Base-by-base conservation (phyloP, 2,888 invertebrate species). In the Drosophila koepferae region DNA sequence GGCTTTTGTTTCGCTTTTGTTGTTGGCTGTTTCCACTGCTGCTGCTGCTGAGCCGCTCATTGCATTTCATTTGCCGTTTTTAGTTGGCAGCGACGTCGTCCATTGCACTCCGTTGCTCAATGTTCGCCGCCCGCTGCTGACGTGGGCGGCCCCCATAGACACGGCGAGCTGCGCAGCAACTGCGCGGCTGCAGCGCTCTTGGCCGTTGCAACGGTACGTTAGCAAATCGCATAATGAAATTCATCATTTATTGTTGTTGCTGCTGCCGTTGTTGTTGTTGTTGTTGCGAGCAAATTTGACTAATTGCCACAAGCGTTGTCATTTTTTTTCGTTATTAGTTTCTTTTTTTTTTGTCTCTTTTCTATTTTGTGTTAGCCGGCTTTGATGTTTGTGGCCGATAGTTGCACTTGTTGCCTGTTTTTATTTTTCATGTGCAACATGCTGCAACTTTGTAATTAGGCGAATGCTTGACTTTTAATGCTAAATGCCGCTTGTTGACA, bases 71-170 rank as follows among this genome's bases (percentile, higher is more conserved):
- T 66, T 72, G 66, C 60, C 51, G 64, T 68, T 73, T 64, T 65
- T 59, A 61, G 78, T 51, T 48, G 64, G 63, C 58, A 58, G 48
- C 59, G 38, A 40, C 88, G 74, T 81, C 86, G 86, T 81, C 55
- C 86, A 86, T 82, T 86, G 86, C 88, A 90, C 86, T 88, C 77
- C 77, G 71, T 65, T 70, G 78, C 80, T 65, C 55, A 73, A 81
- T 65, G 69, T 20, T 70, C 62, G 38, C 4, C 67, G 6, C 20
- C 14, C 2, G 44, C 62, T n/a, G 66, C 70, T 65, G 66, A 72
- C 79, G 75, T 81, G 70, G 82, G 68, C 81, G 77, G 73, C 76
- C 76, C 74, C 73, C 74, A 70, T 69, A 49, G 16, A 64, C 65
- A 41, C 48, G 43, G 58, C 34, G 10, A 48, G 12, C 59, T 6